Evolutionary conservation across 2,888 invertebrate species (phyloP).

Genomic region (Steinernema carpocapsae): DNA sequence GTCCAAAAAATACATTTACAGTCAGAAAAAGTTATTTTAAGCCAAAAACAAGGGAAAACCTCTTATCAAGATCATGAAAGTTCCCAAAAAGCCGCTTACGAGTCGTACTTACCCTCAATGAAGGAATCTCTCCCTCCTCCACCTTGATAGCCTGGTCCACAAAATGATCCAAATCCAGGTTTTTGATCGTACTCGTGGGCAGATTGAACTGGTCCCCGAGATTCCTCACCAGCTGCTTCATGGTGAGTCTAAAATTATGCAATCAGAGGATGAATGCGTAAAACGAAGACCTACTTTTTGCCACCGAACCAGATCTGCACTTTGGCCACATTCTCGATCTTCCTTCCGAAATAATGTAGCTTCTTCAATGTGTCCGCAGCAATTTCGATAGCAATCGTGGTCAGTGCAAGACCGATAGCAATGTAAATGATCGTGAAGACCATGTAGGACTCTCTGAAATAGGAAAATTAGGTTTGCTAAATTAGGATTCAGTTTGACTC

Average conservation of each 20-base stretch:
- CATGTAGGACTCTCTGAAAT: constrained; percentile 63
- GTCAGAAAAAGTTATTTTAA: too few relatives aligned
- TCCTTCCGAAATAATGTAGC: constrained; percentile 65
- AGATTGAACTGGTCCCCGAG: constrained; percentile 66
- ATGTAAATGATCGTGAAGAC: constrained; percentile 66
- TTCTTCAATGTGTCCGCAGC: constrained; percentile 65
- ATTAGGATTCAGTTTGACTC: constrained; percentile 29
- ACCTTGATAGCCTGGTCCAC: constrained; percentile 67
- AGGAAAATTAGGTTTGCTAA: constrained; percentile 2
- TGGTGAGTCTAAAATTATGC: constrained; percentile 60
- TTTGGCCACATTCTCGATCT: constrained; percentile 63
- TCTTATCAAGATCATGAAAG: too few relatives aligned
- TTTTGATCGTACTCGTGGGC: constrained; percentile 56
- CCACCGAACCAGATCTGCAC: constrained; percentile 67
- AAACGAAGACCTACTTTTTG: constrained; percentile 51
- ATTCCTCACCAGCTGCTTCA: constrained; percentile 63
- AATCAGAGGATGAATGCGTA: not conserved
- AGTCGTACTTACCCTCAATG: constrained; percentile 47
- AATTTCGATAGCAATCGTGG: constrained; percentile 68
- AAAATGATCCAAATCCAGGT: constrained; percentile 63
- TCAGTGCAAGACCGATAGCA: constrained; percentile 63
- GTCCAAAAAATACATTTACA: too few relatives aligned
- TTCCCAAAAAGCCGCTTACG: too few relatives aligned
- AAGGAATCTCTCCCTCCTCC: constrained; percentile 65
- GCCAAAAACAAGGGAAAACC: too few relatives aligned